Base-by-base conservation (phyloP, 1,140 invertebrate genomes). In the Heterodera carotae region DNA sequence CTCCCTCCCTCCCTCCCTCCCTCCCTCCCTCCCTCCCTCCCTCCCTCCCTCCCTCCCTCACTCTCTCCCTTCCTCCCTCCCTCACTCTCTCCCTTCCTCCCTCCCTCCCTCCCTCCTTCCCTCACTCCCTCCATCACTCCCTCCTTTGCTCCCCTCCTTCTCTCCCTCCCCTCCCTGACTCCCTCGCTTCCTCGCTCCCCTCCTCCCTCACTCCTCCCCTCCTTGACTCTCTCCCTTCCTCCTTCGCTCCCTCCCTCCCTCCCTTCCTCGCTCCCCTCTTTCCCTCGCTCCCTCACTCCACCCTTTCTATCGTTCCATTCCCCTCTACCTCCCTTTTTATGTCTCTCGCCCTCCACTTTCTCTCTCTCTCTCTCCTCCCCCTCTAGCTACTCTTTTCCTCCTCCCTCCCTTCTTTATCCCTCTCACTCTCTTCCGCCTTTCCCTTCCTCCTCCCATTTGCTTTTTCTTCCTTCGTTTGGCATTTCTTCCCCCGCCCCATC, bases 331-430 rank as follows among this genome's bases (percentile, higher is more conserved):
- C 4, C 33, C 25, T 67, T 22, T 67, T 67, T 36, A 15, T 36
- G 18, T 36, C 15, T n/a, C n/a, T n/a, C n/a, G n/a, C n/a, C n/a
- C n/a, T n/a, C n/a, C n/a, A n/a, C n/a, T n/a, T n/a, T n/a, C n/a
- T 2, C 12, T 8, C 39, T 43, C 6, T 8, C 12, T 43, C 39
- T 43, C 12, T 12, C 12, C 39, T 43, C 39, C 39, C 39, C 39
- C 12, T 12, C 12, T 43, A 8, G 6, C 6, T 43, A 8, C 12
- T 43, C 39, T 67, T n/a, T n/a, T n/a, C n/a, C n/a, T 67, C 64
- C 36, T 67, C 27, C 6, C 66, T 68, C 66, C 39, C 25, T 68
- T 68, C 27, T 68, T n/a, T 68, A 33, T 22, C 66, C 22, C 39
- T n/a, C 6, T 68, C 18, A 25, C 7, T 68, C 27, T 18, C 8